Evolutionary conservation across 2,888 invertebrate species (phyloP).

Genomic region (Heliconius charithonia): DNA sequence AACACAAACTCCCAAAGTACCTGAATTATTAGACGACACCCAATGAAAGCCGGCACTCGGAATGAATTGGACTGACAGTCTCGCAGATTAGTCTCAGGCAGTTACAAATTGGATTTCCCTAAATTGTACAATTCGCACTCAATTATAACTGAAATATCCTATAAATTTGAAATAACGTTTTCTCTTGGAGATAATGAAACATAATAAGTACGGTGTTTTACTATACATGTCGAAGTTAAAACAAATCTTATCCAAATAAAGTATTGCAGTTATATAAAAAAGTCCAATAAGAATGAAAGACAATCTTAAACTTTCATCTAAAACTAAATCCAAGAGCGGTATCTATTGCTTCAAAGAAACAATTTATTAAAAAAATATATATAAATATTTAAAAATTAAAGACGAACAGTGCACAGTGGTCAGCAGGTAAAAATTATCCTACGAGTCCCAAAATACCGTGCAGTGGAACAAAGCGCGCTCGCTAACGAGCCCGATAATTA

Average conservation of each 20-base stretch:
- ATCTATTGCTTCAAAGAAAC: neutral
- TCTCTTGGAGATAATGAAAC: neutral
- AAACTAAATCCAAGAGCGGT: neutral
- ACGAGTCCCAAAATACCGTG: slow-evolving; percentile 46
- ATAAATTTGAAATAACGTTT: neutral
- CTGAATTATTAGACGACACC: slow-evolving; percentile 18
- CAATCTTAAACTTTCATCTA: neutral
- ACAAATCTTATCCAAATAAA: neutral
- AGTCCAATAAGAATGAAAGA: neutral
- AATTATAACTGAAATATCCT: slow-evolving; percentile 5
- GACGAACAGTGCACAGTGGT: neutral
- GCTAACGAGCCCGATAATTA: slow-evolving; percentile 71
- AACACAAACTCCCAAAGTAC: slow-evolving; percentile 17
- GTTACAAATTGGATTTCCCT: slow-evolving; percentile 15
- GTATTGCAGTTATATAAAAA: neutral
- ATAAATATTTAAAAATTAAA: neutral
- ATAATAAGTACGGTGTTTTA: neutral
- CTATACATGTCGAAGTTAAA: neutral
- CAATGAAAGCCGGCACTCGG: neutral
- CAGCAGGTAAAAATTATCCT: slow-evolving; percentile 45
- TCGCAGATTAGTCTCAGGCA: slow-evolving; percentile 19
- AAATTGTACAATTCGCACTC: slow-evolving; percentile 15
- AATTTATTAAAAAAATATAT: neutral
- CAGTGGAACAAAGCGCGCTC: slow-evolving; percentile 53
- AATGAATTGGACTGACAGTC: slow-evolving; percentile 11